These are phyloP conservation scores for Lampropteryx suffumata DNA, from an alignment of 2,888 invertebrate genomes.

Conservation along the genomic window DNA sequence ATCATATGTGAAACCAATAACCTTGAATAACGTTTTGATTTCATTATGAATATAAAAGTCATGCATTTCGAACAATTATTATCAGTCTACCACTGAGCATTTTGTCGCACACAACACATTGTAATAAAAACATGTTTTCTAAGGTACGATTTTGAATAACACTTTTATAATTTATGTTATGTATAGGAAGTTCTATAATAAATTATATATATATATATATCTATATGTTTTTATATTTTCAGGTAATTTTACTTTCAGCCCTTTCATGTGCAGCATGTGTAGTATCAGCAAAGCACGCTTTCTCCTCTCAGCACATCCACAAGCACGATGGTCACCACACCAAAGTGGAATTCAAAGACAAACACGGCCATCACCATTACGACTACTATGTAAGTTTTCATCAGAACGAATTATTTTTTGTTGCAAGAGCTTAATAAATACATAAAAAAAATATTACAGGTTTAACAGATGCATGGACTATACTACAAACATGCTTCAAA, in stretches of 20 bases:
- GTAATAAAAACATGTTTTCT: constrained; percentile 32
- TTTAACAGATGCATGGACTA: too few species aligned
- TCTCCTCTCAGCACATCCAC: constrained; percentile 45
- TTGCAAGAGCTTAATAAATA: too few species aligned
- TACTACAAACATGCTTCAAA: too few species aligned
- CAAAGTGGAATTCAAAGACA: constrained; percentile 29
- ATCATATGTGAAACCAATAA: constrained; percentile 30
- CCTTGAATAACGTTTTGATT: too few species aligned
- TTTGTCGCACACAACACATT: constrained; percentile 18
- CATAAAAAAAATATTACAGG: too few species aligned
- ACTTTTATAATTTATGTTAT: too few species aligned
- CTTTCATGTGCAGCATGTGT: constrained; percentile 27
- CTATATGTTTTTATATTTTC: not conserved
- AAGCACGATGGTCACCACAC: constrained; percentile 43
- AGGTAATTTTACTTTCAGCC: constrained; percentile 28
- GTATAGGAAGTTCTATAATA: too few species aligned
- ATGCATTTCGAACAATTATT: too few species aligned
- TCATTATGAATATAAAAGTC: constrained; percentile 39
- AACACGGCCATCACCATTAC: constrained; percentile 35
- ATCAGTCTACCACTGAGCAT: too few species aligned
- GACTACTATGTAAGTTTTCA: constrained; percentile 39
- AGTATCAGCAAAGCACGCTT: constrained; percentile 36
- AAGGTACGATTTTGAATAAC: constrained; percentile 39
- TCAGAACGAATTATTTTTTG: not conserved
- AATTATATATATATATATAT: too few species aligned